Conservation (phyloP, 2,888 invertebrate genomes). For the Trichacis sp. region DNA sequence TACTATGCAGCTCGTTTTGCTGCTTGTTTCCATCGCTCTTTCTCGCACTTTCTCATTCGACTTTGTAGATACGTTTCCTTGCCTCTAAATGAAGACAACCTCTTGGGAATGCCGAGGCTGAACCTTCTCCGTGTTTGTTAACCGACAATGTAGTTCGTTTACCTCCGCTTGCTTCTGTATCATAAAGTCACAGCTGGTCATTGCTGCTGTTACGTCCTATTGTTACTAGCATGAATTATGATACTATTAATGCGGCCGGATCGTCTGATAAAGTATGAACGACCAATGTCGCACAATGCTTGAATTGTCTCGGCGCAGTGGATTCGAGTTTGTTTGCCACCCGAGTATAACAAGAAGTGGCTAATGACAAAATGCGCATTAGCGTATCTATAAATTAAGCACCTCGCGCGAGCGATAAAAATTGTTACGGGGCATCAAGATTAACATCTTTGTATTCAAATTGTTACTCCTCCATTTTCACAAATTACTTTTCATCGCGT, state of each 20-base stretch:
- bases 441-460: constrained; percentile 3
- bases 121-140: constrained; percentile 41
- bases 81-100: constrained; percentile 43
- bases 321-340: neutral
- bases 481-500: neutral
- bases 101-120: constrained; percentile 42
- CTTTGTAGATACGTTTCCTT: constrained; percentile 41
- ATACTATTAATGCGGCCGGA: constrained; percentile 8
- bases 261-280: constrained; percentile 3
- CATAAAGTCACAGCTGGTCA: constrained; percentile 34
- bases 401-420: neutral
- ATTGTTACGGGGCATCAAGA: neutral
- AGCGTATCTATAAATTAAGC: neutral
- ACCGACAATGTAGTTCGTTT: constrained; percentile 41
- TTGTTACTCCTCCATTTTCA: neutral
- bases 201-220: constrained; percentile 24
- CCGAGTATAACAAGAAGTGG: neutral
- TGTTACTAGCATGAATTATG: constrained; percentile 19
- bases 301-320: neutral
- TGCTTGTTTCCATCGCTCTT: constrained; percentile 25
- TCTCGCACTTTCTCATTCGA: constrained; percentile 36
- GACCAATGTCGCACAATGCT: constrained; percentile 8
- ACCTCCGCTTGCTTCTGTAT: constrained; percentile 24
- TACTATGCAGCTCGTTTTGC: constrained; percentile 36
- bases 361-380: constrained; percentile 1